These are phyloP conservation scores for Amiota minor DNA, from an alignment of 2,888 invertebrate genomes.

Conservation along the genomic window DNA sequence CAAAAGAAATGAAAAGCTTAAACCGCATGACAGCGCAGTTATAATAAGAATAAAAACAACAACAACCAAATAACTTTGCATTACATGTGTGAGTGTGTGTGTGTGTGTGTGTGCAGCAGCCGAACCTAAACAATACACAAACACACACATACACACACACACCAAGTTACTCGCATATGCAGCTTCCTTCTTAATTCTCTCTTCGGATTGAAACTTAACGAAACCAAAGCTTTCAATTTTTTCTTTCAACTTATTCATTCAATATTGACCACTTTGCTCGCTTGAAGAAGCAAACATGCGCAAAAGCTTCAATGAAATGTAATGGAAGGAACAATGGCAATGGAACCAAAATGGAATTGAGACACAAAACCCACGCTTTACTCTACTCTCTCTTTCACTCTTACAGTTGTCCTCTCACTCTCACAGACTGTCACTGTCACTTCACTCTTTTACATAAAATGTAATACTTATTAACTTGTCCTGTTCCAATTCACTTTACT, in stretches of 20 bases:
- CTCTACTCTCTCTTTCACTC: conserved; percentile 32
- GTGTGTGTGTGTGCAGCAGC: neutral
- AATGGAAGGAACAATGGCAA: neutral
- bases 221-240: conserved; percentile 22
- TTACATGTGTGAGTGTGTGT: neutral
- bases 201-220: conserved; percentile 20
- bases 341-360: neutral
- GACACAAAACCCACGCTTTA: conserved; percentile 4
- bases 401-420: conserved; percentile 41
- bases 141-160: conserved; percentile 15
- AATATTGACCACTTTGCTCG: neutral
- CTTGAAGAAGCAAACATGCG: conserved; percentile 13
- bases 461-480: conserved; percentile 43
- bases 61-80: conserved; percentile 14
- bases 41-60: conserved; percentile 32
- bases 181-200: conserved; percentile 29
- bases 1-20: too few species aligned
- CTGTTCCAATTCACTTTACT: conserved; percentile 14
- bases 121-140: conserved; percentile 7
- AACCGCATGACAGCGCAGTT: conserved; percentile 37
- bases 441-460: conserved; percentile 27
- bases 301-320: neutral
- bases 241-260: neutral
- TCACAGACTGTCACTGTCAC: conserved; percentile 39
- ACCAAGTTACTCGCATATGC: conserved; percentile 18